phyloP scores from a whole-genome alignment of 23 tunicate species.

The Diplosoma virens region DNA sequence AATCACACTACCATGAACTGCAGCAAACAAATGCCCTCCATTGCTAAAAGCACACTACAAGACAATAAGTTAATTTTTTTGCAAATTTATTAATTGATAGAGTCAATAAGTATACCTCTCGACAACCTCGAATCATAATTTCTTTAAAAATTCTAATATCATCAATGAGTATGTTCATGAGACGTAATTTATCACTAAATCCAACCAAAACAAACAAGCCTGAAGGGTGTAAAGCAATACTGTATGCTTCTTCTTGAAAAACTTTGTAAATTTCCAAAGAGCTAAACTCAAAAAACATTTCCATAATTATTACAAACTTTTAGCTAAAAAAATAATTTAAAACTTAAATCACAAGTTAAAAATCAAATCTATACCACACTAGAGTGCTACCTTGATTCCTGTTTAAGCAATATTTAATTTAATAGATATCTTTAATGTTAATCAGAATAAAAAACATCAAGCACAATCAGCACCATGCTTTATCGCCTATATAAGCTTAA shows the following conservation, averaged over 20 bases:
- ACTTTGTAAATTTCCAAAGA: constrained; percentile 77
- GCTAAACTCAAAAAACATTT: no score
- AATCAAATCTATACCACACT: no score
- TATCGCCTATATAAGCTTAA: no score
- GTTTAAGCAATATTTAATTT: no score
- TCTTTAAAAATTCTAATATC: constrained; percentile 92
- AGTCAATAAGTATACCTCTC: constrained; percentile 57
- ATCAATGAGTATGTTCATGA: constrained; percentile 94
- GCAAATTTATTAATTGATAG: not conserved
- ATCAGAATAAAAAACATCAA: no score
- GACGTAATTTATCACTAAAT: constrained; percentile 90
- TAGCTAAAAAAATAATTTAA: no score
- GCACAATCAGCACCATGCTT: no score
- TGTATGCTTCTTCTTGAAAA: constrained; percentile 94
- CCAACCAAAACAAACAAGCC: constrained; percentile 93
- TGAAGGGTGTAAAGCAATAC: constrained; percentile 90
- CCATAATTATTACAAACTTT: no score
- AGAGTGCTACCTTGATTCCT: no score
- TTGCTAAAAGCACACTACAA: constrained; percentile 90
- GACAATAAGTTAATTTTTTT: not conserved
- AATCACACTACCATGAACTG: constrained; percentile 96
- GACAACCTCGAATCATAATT: constrained; percentile 85
- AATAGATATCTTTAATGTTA: no score
- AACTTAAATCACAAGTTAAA: no score
- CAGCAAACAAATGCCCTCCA: constrained; percentile 99